These are phyloP conservation scores for Thecophora atra DNA, from an alignment of 2,888 invertebrate genomes.

Conservation along the genomic window DNA sequence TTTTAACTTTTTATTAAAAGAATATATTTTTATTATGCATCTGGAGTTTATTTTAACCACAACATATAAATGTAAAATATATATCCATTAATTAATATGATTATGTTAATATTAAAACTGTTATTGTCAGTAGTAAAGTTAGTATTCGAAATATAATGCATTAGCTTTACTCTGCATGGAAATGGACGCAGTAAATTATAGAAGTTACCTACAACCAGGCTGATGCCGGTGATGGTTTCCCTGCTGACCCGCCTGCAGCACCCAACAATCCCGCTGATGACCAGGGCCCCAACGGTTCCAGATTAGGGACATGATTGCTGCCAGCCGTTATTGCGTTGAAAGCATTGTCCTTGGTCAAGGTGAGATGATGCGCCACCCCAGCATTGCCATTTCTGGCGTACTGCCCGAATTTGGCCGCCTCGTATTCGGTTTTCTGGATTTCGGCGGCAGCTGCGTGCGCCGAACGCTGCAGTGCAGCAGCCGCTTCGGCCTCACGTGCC, in stretches of 20 bases:
- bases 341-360: slow-evolving; percentile 71
- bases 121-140: too few species aligned
- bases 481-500: slow-evolving; percentile 77
- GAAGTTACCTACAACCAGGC: slow-evolving; percentile 46
- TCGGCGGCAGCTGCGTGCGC: slow-evolving; percentile 77
- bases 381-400: slow-evolving; percentile 71
- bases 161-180: too few species aligned
- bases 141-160: too few species aligned
- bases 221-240: slow-evolving; percentile 36
- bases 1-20: too few species aligned
- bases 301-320: slow-evolving; percentile 59
- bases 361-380: slow-evolving; percentile 70
- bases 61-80: too few species aligned
- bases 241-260: slow-evolving; percentile 40
- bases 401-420: slow-evolving; percentile 72
- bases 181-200: too few species aligned
- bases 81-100: too few species aligned
- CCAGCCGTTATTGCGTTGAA: slow-evolving; percentile 64
- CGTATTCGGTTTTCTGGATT: slow-evolving; percentile 73
- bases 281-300: slow-evolving; percentile 58
- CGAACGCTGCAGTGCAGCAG: slow-evolving; percentile 75
- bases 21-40: too few species aligned
- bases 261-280: slow-evolving; percentile 43
- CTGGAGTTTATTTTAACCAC: too few species aligned
- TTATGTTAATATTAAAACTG: too few species aligned